Base-by-base conservation (phyloP, 2,113 vertebrate species). In the Heterochromis multidens region DNA sequence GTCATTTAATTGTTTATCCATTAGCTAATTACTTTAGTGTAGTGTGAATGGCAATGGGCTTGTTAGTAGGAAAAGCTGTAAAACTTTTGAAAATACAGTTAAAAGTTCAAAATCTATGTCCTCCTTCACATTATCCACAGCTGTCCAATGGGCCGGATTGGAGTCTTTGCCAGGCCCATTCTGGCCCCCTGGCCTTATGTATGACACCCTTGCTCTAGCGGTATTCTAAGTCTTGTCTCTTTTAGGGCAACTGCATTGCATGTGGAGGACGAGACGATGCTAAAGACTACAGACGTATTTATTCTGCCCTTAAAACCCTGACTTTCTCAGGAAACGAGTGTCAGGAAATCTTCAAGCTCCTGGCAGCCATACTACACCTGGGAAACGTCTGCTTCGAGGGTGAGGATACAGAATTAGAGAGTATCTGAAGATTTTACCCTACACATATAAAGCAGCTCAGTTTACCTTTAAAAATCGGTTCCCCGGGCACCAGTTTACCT, bases 341-440 rank as follows among this genome's bases (percentile, higher is more conserved):
- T 89, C 97, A 96, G 94, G 96, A 97, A 33, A 96, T 99, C 89
- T 95, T 96, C 90, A 98, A 97, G 92, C 92, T 99, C 79, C 95
- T 99, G 83, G 97, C 98, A 7, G 96, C 97, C 0, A 96, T 99
- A 62, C 95, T 99, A 5, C 98, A 99, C 89, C 91, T 99, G 82
- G 98, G 98, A 3, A 99, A 99, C 0, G 54, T 99, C n/a, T 89
- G 92, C 17, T 99, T 99, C 2, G 88, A 96, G 95, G 97, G 98
- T 99, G 60, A 87, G 86, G 23, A 2, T 10, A 1, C 8, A 43
- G 29, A 16, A 13, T 57, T 46, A 76, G 21, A 52, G 31, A 33
- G 37, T 17, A 17, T 49, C 3, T 4, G 7, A 60, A 54, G 11
- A 31, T 10, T 54, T 77, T 57, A 35, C 6, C 21, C 49, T 65